phyloP scores from a whole-genome alignment of 1,140 invertebrate species.

The Pseudomyrmex flavicornis region DNA sequence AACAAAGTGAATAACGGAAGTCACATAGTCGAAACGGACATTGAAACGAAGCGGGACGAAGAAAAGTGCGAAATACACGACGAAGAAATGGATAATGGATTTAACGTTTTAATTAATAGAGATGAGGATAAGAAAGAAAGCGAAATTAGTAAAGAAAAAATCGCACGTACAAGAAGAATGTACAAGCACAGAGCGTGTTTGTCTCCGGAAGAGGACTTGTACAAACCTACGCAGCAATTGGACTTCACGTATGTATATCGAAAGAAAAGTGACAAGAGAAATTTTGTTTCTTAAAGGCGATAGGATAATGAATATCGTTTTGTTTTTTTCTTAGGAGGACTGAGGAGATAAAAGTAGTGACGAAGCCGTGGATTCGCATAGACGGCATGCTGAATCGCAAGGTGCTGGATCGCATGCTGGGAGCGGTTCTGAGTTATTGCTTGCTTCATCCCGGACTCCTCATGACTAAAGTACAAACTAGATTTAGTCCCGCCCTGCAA shows the following conservation, averaged over 20 bases:
- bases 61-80: conserved; percentile 11
- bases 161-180: conserved; percentile 46
- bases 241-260: conserved; percentile 77
- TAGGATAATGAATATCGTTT: background rate
- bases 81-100: conserved; percentile 5
- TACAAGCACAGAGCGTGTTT: conserved; percentile 73
- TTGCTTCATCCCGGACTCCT: conserved; percentile 87
- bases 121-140: background rate
- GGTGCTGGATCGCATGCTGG: conserved; percentile 89
- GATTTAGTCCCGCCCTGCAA: conserved; percentile 86
- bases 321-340: conserved; percentile 74
- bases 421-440: conserved; percentile 88
- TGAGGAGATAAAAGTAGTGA: conserved; percentile 82
- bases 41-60: conserved; percentile 16
- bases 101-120: conserved; percentile 41
- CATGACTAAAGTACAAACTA: conserved; percentile 85
- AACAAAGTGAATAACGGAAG: background rate
- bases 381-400: conserved; percentile 90
- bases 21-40: conserved; percentile 8
- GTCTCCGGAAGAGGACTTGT: conserved; percentile 78
- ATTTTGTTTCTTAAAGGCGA: background rate
- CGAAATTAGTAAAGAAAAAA: conserved; percentile 54
- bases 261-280: conserved; percentile 12
- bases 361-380: conserved; percentile 90
- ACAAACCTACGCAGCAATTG: conserved; percentile 78